Base-by-base conservation (phyloP, 1,140 invertebrate genomes). In the Hestina assimilis region DNA sequence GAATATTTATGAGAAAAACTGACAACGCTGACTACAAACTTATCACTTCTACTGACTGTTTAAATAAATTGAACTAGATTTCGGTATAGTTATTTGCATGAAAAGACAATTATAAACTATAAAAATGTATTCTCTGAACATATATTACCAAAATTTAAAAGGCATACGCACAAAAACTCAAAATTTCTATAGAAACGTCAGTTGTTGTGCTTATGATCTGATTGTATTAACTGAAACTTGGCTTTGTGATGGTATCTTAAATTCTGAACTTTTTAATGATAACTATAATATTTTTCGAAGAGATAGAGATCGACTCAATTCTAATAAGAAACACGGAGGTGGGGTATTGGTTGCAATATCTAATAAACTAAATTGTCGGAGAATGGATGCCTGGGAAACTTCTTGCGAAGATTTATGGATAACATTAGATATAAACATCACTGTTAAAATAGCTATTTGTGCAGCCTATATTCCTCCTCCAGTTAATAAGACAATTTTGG, bases 221-320 rank as follows among this genome's bases (percentile, higher is more conserved):
- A 43, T 59, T 12, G 21, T 64, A 12, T 15, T 56, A 7, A 64
- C 56, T 8, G 62, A 59, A 23, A 51, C 62, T 9, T 64, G 62
- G 51, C 23, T 64, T 14, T 47, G 45, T 19, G 19, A 45, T n/a
- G 51, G 52, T 14, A 47, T 64, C 26, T 26, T 56, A 11, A 35
- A 64, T 33, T 19, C 12, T 2, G 54, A 63, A 35, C 8, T 63
- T n/a, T 63, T 24, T 38, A 23, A 54, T 23, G 12, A 35, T 28
- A 33, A 41, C 2, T 65, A 53, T 26, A 26, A 57, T 9, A 42
- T 65, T 7, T 65, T 56, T 35, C 38, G 57, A 15, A 29, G 51
- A 8, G 40, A 54, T n/a, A 14, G 51, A 5, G 51, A 47, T 50
- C 17, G 45, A 12, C 12, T 42, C 42, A 40, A 26, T 15, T 45